Conservation (phyloP, 2,888 invertebrate species). For the Apodemia hepburni region DNA sequence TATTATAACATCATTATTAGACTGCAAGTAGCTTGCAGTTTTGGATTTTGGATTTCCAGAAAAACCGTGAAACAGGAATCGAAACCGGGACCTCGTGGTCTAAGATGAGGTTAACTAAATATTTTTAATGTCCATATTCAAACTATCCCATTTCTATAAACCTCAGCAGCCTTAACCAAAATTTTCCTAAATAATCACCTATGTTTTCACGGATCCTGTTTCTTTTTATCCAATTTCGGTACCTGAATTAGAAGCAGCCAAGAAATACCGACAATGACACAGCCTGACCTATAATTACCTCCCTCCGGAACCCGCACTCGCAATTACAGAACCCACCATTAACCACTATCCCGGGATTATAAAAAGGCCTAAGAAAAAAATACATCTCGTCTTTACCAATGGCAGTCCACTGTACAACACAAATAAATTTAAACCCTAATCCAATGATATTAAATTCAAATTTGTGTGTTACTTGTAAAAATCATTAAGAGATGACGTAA, state of each 20-base stretch:
- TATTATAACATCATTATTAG: no score
- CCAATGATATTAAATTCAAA: neutral
- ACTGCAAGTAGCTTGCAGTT: no score
- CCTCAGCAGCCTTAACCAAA: neutral
- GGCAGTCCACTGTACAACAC: conserved; percentile 34
- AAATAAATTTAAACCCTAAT: conserved; percentile 41
- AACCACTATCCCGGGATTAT: conserved; percentile 67
- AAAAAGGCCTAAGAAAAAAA: conserved; percentile 64
- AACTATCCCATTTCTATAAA: no score
- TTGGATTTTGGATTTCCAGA: no score
- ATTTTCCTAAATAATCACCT: conserved; percentile 11
- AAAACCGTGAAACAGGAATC: no score
- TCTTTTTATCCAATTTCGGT: conserved; percentile 49
- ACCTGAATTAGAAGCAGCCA: conserved; percentile 53
- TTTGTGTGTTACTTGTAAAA: neutral
- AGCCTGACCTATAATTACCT: conserved; percentile 71
- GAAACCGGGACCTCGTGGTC: no score
- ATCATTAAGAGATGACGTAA: conserved; percentile 32
- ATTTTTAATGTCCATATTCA: no score
- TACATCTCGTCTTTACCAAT: conserved; percentile 55
- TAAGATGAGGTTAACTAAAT: no score
- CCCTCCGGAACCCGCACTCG: conserved; percentile 44
- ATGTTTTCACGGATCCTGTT: conserved; percentile 31
- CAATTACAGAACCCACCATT: conserved; percentile 71
- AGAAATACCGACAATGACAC: conserved; percentile 72